Evolutionary conservation across 2,113 vertebrate genomes (phyloP), one percentile per base, ranked within the genome.

Genomic region (Lasiurus cinereus): DNA sequence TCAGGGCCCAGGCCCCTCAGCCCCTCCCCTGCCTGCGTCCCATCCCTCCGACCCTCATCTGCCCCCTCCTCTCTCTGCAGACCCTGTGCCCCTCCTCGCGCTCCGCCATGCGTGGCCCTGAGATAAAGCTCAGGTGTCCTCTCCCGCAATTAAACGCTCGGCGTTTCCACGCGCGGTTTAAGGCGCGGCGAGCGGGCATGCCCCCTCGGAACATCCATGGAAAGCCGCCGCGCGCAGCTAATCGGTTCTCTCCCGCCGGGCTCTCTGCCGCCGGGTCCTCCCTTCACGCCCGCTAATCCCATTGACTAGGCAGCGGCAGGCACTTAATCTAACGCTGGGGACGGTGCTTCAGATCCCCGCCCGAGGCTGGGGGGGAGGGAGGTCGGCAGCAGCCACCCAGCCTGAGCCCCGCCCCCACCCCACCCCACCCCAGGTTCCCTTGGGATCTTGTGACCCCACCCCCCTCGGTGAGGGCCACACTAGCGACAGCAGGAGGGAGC

Each of bases 281-380:
- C 59, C 13, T 0, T 43, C 8, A 0, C 19, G 27, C 6, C 3
- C 16, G 0, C 5, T 3, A 0, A 29, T 22, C 27, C 22, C 1
- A 9, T 8, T 0, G 14, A 19, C 70, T 2, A 2, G 46, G 8
- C 4, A 1, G 18, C 9, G 12, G 72, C 46, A 50, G 54, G 24
- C 9, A 0, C 74, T 36, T 5, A 0, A 8, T 4, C 19, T 54
- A 19, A 8, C 19, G 22, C 88, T 39, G 1, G 0, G 15, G 73
- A 74, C 21, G 12, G 12, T 43, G 66, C 5, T 19, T 13, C 3
- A 22, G 36, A 50, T 29, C 50, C 59, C 67, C 0, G 14, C 59
- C 67, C 0, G 14, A 50, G 74, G 76, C 84, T 48, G 12, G 2
- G 15, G 70, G 0, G 19, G 8, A 5, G 22, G 24, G 56, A 0